These are phyloP conservation scores for Chrysomela aeneicollis DNA, from an alignment of 2,888 invertebrate species.

Conservation along the genomic window DNA sequence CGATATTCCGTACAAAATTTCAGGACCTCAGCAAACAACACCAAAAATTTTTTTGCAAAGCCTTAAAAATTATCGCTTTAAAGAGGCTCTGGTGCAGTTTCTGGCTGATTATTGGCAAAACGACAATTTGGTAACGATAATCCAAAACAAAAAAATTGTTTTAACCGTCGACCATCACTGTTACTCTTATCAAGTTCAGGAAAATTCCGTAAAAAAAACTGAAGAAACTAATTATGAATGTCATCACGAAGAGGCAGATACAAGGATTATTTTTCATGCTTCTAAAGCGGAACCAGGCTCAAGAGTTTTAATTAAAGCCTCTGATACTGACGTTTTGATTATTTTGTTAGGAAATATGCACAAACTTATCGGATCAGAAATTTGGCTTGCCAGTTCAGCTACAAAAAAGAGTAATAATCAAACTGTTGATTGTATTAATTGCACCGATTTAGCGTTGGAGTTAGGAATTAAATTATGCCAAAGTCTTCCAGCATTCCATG, in stretches of 20 bases:
- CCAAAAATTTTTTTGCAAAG: conserved; percentile 48
- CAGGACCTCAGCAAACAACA: conserved; percentile 42
- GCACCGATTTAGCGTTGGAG: conserved; percentile 42
- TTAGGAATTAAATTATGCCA: conserved; percentile 42
- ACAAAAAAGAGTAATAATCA: conserved; percentile 29
- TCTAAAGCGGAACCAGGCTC: conserved; percentile 35
- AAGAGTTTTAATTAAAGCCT: conserved; percentile 45
- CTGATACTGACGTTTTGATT: conserved; percentile 41
- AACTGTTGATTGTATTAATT: conserved; percentile 42
- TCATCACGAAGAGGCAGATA: conserved; percentile 48
- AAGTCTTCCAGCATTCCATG: conserved; percentile 47
- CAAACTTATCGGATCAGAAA: conserved; percentile 40
- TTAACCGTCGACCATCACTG: conserved; percentile 32
- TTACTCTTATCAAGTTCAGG: conserved; percentile 31
- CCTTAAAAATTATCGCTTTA: conserved; percentile 50
- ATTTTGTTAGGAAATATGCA: conserved; percentile 48
- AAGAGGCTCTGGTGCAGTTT: conserved; percentile 49
- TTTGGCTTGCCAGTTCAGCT: conserved; percentile 45
- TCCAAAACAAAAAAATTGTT: conserved; percentile 42
- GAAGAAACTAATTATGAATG: conserved; percentile 43
- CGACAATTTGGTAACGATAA: conserved; percentile 43
- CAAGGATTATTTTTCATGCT: conserved; percentile 41
- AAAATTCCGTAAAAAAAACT: conserved; percentile 31
- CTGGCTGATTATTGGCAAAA: conserved; percentile 47
- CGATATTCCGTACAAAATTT: conserved; percentile 27